Conservation (phyloP, 2,797 vertebrate genomes). For the Clamator glandarius region DNA sequence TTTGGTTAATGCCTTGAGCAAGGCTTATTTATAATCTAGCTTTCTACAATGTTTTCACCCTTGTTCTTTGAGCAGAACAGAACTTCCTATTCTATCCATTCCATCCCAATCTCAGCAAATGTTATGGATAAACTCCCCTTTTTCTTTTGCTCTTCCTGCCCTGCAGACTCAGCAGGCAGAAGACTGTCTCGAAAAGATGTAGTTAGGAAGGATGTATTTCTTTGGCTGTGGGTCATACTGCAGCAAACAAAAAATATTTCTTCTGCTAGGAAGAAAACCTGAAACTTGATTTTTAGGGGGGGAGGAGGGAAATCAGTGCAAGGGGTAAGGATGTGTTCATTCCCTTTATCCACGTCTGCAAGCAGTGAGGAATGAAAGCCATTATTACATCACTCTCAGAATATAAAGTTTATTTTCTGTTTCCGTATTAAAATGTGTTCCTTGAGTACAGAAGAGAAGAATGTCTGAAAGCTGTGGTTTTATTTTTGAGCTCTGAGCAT, state of each 20-base stretch:
- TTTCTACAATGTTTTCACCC: background rate
- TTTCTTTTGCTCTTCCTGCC: background rate
- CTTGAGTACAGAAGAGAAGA: background rate
- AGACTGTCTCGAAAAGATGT: background rate
- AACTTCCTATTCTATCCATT: background rate
- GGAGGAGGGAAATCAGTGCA: too few species aligned
- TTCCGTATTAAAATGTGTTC: background rate
- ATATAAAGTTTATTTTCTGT: background rate
- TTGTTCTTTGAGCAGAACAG: background rate
- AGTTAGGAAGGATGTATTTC: slow-evolving; percentile 30
- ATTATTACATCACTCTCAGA: background rate
- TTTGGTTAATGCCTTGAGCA: background rate
- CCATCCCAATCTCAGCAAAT: background rate
- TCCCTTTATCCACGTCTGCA: background rate
- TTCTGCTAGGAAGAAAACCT: background rate
- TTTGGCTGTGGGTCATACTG: slow-evolving; percentile 33
- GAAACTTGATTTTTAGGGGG: background rate
- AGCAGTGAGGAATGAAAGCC: background rate
- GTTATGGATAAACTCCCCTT: background rate
- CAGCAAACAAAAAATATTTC: background rate
- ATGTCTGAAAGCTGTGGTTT: fast-evolving
- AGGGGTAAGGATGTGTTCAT: background rate
- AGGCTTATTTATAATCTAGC: background rate
- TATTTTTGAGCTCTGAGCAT: fast-evolving
- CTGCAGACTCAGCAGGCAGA: background rate